Evolutionary conservation across 2,797 vertebrate genomes (phyloP).

Genomic region (Apogon talboti): DNA sequence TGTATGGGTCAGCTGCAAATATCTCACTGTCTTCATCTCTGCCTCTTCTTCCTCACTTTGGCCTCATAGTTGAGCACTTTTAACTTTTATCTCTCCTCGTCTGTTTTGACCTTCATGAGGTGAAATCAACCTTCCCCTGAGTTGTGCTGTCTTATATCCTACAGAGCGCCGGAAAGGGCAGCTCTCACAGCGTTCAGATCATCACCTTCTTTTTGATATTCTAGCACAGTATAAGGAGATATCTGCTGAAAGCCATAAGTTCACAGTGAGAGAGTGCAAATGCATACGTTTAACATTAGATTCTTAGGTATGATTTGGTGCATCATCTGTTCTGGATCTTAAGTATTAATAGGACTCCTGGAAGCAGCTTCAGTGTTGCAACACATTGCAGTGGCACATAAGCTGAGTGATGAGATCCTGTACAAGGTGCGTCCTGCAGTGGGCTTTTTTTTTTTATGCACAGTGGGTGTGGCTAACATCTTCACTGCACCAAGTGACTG

Average conservation of each 20-base stretch:
- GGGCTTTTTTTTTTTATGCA: slow-evolving; percentile 8
- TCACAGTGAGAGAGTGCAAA: slow-evolving; percentile 17
- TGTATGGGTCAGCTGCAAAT: slow-evolving; percentile 50
- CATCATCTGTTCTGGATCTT: slow-evolving; percentile 25
- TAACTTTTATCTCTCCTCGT: slow-evolving; percentile 16
- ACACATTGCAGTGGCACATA: slow-evolving; percentile 57
- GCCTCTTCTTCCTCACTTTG: slow-evolving; percentile 3
- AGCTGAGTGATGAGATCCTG: slow-evolving; percentile 55
- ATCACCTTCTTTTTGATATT: slow-evolving; percentile 50
- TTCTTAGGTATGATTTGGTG: slow-evolving; percentile 40
- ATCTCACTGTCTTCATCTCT: slow-evolving; percentile 13
- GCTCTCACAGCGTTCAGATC: too few species aligned
- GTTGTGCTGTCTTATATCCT: slow-evolving; percentile 40
- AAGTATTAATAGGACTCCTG: slow-evolving; percentile 49
- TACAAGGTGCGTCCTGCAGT: slow-evolving; percentile 75
- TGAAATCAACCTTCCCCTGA: slow-evolving; percentile 43
- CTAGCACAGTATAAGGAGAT: slow-evolving; percentile 23
- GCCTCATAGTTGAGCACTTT: slow-evolving; percentile 33
- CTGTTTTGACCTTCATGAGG: slow-evolving; percentile 74
- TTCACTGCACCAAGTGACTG: slow-evolving; percentile 78
- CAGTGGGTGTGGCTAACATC: slow-evolving; percentile 77
- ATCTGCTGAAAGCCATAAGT: slow-evolving; percentile 38
- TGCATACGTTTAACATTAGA: background rate
- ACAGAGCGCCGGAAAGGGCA: slow-evolving; percentile 56
- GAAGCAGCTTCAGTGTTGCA: slow-evolving; percentile 52